A percentile compares a stretch with the other conserved stretches of the same genome.
These are phyloP conservation scores for Chloroceryle amazona DNA, from an alignment of 2,797 vertebrate genomes.

Conservation along the genomic window DNA sequence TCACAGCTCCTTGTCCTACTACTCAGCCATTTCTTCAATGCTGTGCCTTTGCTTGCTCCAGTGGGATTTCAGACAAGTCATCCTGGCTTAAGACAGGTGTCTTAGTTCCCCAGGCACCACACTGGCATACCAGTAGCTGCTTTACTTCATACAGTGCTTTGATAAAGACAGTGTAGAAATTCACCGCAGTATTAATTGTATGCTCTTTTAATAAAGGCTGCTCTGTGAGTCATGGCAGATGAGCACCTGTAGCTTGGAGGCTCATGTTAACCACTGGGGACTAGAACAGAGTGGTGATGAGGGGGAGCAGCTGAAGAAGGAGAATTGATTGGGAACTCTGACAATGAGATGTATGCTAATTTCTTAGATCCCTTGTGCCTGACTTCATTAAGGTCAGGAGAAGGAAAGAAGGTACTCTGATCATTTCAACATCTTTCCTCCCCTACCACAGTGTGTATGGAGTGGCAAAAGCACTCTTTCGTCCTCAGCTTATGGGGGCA, in stretches of 20 bases:
- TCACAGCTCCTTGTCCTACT: background rate
- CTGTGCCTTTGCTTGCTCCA: background rate
- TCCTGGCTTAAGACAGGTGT: background rate
- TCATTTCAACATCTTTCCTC: background rate
- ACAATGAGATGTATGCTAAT: background rate
- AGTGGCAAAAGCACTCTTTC: background rate
- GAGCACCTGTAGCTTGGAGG: background rate
- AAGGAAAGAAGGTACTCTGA: background rate
- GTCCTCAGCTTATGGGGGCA: background rate
- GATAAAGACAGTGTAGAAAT: background rate
- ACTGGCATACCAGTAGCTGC: background rate
- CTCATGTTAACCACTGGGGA: fast-evolving
- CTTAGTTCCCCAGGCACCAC: background rate
- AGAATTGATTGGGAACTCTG: background rate
- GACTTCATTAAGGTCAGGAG: background rate
- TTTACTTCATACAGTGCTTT: background rate
- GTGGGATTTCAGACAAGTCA: background rate
- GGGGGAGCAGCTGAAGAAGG: background rate
- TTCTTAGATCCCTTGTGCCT: background rate
- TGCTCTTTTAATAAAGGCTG: background rate
- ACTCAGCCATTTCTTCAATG: fast-evolving
- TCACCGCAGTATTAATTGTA: background rate
- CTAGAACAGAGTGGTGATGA: background rate
- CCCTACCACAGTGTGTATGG: background rate
- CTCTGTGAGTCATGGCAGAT: background rate